phyloP scores from a whole-genome alignment of 2,888 invertebrate species.

The Anodontia alba region DNA sequence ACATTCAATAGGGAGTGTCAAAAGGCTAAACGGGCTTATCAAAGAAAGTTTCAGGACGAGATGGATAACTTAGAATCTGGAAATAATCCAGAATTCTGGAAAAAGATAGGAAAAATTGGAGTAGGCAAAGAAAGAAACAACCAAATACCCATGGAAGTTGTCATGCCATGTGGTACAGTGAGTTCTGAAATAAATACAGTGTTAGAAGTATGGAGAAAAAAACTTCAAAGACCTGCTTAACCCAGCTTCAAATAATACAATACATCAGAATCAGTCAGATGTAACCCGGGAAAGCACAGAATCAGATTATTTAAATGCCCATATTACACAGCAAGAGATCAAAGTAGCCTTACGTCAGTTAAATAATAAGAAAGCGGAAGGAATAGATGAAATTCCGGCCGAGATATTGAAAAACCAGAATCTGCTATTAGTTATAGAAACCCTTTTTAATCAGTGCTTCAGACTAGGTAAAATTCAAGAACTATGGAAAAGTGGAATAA shows the following conservation, averaged over 20 bases:
- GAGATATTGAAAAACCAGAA: too few relatives aligned
- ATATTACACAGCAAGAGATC: neutral
- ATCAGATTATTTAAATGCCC: neutral
- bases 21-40: neutral
- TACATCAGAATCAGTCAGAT: neutral
- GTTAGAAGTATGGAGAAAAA: neutral
- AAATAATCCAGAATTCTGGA: too few relatives aligned
- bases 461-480: neutral
- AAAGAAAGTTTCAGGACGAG: neutral
- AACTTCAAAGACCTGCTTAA: neutral
- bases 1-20: neutral
- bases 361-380: too few relatives aligned
- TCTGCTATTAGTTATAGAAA: too few relatives aligned
- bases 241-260: neutral
- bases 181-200: neutral
- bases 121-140: neutral
- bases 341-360: neutral
- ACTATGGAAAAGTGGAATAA: slow-evolving; percentile 1
- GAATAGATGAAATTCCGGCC: too few relatives aligned
- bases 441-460: slow-evolving; percentile 7
- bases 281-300: too few relatives aligned
- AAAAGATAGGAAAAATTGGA: too few relatives aligned
- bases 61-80: neutral
- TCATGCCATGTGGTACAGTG: neutral
- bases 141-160: neutral